phyloP scores from a whole-genome alignment of 2,888 invertebrate species.

The Heliconius erato region DNA sequence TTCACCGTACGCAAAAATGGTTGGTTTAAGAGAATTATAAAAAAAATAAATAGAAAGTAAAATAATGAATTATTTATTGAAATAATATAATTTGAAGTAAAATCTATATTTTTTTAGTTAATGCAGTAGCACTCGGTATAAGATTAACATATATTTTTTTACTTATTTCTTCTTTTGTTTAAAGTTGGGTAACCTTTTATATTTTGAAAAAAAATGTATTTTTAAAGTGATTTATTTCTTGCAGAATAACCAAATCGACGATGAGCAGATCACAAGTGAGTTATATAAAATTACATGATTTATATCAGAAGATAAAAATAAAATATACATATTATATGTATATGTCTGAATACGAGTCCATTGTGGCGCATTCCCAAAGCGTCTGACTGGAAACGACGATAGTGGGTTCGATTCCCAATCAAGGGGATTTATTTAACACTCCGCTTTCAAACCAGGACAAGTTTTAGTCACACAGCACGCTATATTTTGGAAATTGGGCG shows the following conservation, averaged over 20 bases:
- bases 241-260: slow-evolving; percentile 77
- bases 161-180: neutral
- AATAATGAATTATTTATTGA: neutral
- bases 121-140: neutral
- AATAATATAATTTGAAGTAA: neutral
- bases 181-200: neutral
- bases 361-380: neutral
- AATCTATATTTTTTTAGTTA: neutral
- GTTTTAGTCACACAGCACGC: neutral
- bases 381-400: neutral
- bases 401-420: neutral
- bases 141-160: neutral
- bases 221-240: slow-evolving; percentile 43
- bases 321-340: neutral
- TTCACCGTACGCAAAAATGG: slow-evolving; percentile 1
- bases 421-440: neutral
- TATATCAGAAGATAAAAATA: neutral
- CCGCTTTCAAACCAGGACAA: neutral
- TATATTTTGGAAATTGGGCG: neutral
- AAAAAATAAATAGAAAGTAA: no score
- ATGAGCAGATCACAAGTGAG: slow-evolving; percentile 84
- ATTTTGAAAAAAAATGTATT: neutral
- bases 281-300: slow-evolving; percentile 47
- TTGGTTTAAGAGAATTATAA: neutral
- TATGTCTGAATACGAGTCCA: neutral